A percentile compares a stretch with the other conserved stretches of the same genome.
Conservation (phyloP, 2,888 invertebrate species). For the Epinotia nisella region DNA sequence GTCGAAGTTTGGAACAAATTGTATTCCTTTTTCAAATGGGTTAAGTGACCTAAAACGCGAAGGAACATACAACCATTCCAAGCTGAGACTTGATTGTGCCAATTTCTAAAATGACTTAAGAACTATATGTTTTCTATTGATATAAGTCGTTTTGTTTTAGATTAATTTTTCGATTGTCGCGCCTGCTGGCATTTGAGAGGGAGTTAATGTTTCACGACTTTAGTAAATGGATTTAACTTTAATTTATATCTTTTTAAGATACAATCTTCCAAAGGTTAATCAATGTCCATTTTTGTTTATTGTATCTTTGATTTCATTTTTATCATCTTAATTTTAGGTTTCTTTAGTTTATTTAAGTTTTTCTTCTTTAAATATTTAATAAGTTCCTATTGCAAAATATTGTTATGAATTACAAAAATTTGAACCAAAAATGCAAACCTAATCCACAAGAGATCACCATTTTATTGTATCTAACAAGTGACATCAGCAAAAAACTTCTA, state of each 20-base stretch:
- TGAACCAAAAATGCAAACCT: no score
- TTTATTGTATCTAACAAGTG: no score
- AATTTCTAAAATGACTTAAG: not conserved
- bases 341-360: no score
- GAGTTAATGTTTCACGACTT: constrained; percentile 2
- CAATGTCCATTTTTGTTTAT: no score
- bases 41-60: not conserved
- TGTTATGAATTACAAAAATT: no score
- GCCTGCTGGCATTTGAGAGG: not conserved
- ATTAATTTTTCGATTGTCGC: not conserved
- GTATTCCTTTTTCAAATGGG: not conserved
- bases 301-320: no score
- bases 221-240: not conserved
- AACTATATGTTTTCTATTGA: not conserved
- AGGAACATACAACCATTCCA: not conserved
- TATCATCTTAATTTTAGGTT: no score
- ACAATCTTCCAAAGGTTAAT: not conserved
- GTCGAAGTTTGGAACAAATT: not conserved
- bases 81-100: not conserved
- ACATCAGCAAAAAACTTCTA: no score
- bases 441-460: no score
- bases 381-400: no score
- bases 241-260: not conserved
- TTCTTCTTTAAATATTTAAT: no score
- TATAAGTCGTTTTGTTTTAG: not conserved